Percentiles rank a stretch among this genome's conserved stretches.
Evolutionary conservation across 1,140 invertebrate genomes (phyloP).

Genomic region (Acyrthosiphon pisum): DNA sequence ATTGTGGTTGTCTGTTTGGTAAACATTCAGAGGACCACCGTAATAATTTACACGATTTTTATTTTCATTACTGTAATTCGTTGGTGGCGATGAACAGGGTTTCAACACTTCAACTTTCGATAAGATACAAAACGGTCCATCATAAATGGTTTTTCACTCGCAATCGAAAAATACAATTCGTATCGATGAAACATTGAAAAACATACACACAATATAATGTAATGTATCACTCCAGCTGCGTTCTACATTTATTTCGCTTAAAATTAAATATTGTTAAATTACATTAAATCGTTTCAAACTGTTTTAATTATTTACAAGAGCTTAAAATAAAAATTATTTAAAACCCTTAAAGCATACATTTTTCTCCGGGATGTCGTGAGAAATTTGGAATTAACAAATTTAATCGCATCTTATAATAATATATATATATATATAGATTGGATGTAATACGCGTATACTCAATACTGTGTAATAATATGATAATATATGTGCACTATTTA

Average conservation of each 20-base stretch:
- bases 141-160: neutral
- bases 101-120: neutral
- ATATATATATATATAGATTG: neutral
- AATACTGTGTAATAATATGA: neutral
- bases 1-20: neutral
- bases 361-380: neutral
- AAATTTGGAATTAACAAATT: neutral
- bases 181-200: neutral
- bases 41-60: neutral
- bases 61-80: neutral
- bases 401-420: slow-evolving; percentile 11
- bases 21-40: neutral
- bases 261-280: neutral
- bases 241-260: neutral
- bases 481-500: neutral
- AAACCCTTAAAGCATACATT: neutral
- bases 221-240: neutral
- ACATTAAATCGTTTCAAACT: neutral
- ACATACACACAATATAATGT: neutral
- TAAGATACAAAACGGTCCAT: neutral
- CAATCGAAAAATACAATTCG: neutral
- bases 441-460: neutral
- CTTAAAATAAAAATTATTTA: neutral
- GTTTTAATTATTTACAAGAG: neutral
- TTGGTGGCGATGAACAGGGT: neutral